Evolutionary conservation across 2,888 invertebrate species (phyloP).

Genomic region (Pinctada fucata): DNA sequence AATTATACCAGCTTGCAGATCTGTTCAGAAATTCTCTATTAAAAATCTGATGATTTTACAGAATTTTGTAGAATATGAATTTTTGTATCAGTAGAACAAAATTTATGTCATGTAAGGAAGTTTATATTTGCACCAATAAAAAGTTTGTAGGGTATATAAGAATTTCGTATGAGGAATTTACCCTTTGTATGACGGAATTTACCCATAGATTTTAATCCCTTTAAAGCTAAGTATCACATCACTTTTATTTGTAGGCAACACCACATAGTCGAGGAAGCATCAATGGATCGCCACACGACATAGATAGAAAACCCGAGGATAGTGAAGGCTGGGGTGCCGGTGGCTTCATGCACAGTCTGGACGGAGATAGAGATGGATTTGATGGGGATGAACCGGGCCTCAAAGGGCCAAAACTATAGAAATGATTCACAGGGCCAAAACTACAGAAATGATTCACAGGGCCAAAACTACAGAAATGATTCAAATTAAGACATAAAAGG

Average conservation of each 20-base stretch:
- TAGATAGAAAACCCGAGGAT: conserved; percentile 35
- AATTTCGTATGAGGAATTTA: conserved; percentile 1
- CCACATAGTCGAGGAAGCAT: conserved; percentile 34
- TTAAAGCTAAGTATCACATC: conserved; percentile 31
- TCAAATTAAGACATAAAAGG: conserved; percentile 6
- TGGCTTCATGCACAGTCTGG: conserved; percentile 37
- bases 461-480: no score
- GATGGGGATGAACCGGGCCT: conserved; percentile 26
- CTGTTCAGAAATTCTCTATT: not conserved
- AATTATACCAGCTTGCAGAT: not conserved
- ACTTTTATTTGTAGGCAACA: conserved; percentile 38
- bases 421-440: not conserved
- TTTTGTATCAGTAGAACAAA: not conserved
- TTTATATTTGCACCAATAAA: conserved; percentile 1
- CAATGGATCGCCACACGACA: conserved; percentile 34
- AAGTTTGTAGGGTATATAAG: conserved; percentile 7
- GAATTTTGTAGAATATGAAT: not conserved
- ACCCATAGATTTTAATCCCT: not conserved
- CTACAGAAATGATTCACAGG: no score
- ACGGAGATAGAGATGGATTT: conserved; percentile 26
- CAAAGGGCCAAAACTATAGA: conserved; percentile 21
- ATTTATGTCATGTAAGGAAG: not conserved
- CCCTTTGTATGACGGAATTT: not conserved
- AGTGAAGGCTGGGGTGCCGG: conserved; percentile 33
- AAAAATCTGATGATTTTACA: not conserved